Conservation (phyloP, 2,888 invertebrate species). For the Drosophila aldrichi region DNA sequence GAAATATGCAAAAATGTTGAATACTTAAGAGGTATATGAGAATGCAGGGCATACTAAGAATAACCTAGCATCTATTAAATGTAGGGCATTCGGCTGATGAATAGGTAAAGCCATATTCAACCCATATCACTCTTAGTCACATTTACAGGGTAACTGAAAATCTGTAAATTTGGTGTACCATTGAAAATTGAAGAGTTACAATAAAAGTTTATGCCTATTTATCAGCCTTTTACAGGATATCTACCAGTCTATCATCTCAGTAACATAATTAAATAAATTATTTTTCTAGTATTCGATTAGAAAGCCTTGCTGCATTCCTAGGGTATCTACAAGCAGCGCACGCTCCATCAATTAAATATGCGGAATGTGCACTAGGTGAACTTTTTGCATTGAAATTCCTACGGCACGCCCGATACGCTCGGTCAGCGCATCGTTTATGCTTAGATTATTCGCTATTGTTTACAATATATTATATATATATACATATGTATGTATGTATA, state of each 20-base stretch:
- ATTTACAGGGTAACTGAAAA: neutral
- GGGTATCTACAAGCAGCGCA: conserved; percentile 7
- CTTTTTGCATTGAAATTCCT: conserved; percentile 50
- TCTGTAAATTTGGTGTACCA: no score
- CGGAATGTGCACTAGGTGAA: conserved; percentile 43
- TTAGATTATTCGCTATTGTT: conserved; percentile 18
- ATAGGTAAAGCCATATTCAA: no score
- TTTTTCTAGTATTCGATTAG: neutral
- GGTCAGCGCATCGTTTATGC: conserved; percentile 27
- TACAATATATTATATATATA: neutral
- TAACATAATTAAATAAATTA: neutral
- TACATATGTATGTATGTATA: neutral
- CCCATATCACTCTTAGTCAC: no score
- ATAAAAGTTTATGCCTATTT: no score
- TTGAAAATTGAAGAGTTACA: no score
- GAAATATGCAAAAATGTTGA: neutral
- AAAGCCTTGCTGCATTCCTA: neutral
- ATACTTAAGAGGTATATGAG: no score
- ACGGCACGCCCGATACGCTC: conserved; percentile 63
- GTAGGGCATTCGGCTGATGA: no score
- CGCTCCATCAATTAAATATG: neutral
- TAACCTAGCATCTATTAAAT: no score
- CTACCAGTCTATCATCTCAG: neutral
- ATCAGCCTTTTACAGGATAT: conserved; percentile 6
- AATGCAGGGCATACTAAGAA: no score